phyloP scores from a whole-genome alignment of 1,140 invertebrate species.

The Sycophila sp. region DNA sequence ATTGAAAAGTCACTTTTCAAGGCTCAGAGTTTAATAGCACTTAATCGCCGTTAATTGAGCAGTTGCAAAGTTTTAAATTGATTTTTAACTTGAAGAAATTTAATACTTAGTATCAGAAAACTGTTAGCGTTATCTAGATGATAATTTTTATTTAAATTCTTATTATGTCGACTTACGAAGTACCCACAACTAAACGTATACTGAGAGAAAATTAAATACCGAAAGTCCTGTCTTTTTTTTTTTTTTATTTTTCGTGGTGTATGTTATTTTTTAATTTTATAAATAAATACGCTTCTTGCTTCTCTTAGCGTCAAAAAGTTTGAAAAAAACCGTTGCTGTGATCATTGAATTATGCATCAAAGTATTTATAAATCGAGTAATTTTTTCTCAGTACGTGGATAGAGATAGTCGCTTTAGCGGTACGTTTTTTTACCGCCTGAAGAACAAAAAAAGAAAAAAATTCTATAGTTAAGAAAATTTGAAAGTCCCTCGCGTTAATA shows the following conservation, averaged over 20 bases:
- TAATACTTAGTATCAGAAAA: constrained; percentile 17
- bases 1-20: constrained; percentile 23
- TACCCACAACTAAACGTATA: neutral
- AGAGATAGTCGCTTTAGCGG: neutral
- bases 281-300: too few species aligned
- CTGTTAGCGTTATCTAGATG: constrained; percentile 26
- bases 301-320: too few species aligned
- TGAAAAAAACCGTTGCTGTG: neutral
- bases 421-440: constrained; percentile 36
- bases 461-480: constrained; percentile 17
- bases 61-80: constrained; percentile 22
- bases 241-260: constrained; percentile 15
- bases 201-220: constrained; percentile 21
- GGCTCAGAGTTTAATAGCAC: neutral
- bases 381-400: constrained; percentile 23
- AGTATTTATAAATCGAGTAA: constrained; percentile 2
- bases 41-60: neutral
- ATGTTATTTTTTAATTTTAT: neutral
- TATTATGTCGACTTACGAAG: constrained; percentile 1
- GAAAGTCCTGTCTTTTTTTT: neutral
- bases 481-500: neutral
- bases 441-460: constrained; percentile 36
- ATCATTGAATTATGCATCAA: neutral
- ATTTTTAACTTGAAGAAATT: constrained; percentile 29
- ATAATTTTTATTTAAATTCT: constrained; percentile 35